Evolutionary conservation across 2,888 invertebrate genomes (phyloP).

Genomic region (Ophion ventricosus): DNA sequence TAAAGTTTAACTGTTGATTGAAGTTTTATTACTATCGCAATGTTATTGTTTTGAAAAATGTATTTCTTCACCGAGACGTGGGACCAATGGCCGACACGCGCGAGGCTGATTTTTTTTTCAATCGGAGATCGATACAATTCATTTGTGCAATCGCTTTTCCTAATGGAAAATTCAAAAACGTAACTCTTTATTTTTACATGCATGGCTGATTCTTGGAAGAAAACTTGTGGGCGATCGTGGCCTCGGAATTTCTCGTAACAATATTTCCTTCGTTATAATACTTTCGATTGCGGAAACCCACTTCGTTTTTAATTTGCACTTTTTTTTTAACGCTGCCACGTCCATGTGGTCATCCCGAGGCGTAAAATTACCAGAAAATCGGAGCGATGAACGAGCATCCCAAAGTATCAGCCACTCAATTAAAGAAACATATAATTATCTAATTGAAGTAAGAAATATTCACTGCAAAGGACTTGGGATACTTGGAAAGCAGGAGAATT

Average conservation of each 20-base stretch:
- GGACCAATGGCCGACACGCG: constrained; percentile 63
- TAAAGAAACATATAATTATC: not conserved
- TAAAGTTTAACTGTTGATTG: not conserved
- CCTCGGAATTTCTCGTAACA: not conserved
- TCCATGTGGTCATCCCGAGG: too few species aligned
- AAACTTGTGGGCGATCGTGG: not conserved
- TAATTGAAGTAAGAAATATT: too few species aligned
- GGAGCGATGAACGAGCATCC: not conserved
- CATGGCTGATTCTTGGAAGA: not conserved
- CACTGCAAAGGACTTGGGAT: too few species aligned
- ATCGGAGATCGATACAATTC: not conserved
- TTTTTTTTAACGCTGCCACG: not conserved
- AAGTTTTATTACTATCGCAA: not conserved
- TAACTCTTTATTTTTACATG: not conserved
- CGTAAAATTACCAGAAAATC: too few species aligned
- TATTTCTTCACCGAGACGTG: constrained; percentile 51
- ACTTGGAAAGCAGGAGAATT: too few species aligned
- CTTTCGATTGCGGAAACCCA: not conserved
- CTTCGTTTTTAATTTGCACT: not conserved
- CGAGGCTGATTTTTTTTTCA: constrained; percentile 43
- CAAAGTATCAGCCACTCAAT: not conserved
- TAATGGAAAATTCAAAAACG: not conserved
- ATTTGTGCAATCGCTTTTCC: not conserved
- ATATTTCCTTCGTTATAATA: not conserved
- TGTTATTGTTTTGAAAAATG: constrained; percentile 8